Percentiles rank a stretch among this genome's conserved stretches.
Evolutionary conservation across 2,113 vertebrate species (phyloP).

Genomic region (Calonectris borealis): DNA sequence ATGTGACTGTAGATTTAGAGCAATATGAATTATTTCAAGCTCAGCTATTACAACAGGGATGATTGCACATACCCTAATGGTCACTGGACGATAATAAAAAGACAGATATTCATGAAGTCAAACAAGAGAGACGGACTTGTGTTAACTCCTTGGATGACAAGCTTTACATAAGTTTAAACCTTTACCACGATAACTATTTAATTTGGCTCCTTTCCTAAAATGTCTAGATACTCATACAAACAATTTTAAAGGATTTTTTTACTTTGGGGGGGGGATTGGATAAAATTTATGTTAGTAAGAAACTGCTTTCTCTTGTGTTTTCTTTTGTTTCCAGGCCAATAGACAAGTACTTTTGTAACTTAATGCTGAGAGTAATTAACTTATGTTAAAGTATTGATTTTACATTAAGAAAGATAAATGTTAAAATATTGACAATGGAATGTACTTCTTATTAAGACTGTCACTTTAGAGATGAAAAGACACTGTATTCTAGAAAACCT

Average conservation of each 20-base stretch:
- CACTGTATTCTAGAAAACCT: background rate
- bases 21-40: background rate
- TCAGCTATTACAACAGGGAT: background rate
- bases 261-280: rapidly evolving
- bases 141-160: background rate
- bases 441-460: slow-evolving; percentile 52
- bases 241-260: background rate
- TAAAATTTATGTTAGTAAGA: background rate
- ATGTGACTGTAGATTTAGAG: background rate
- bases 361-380: slow-evolving; percentile 56
- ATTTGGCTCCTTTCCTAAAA: background rate
- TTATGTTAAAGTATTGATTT: slow-evolving; percentile 69
- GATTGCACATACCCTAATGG: background rate
- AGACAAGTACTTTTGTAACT: slow-evolving; percentile 15
- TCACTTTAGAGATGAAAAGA: slow-evolving; percentile 44
- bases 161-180: background rate
- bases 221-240: background rate
- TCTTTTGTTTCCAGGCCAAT: slow-evolving; percentile 6
- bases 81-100: background rate
- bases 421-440: slow-evolving; percentile 48
- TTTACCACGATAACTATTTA: background rate
- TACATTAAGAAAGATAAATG: slow-evolving; percentile 57
- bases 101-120: background rate
- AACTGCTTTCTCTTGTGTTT: background rate
- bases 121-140: background rate